Base-by-base conservation (phyloP, 2,888 invertebrate genomes). In the Spilarctia lutea region DNA sequence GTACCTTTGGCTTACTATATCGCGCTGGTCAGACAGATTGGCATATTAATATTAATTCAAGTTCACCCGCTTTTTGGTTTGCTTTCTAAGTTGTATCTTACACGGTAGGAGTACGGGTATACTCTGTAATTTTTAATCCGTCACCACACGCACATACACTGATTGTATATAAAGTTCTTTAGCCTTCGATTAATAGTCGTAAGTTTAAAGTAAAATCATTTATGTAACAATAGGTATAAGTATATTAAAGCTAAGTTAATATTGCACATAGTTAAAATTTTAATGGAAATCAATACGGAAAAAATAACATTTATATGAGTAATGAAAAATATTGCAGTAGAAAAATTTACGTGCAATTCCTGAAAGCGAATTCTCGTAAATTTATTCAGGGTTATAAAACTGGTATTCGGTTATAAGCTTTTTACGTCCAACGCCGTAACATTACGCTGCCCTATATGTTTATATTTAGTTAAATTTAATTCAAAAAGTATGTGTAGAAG, bases 341-440 rank as follows among this genome's bases (percentile, higher is more conserved):
- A 87, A 82, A 88, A 91, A 86, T 94, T 93, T 92, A 94, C 91
- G 91, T 89, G 89, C 92, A 91, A 90, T 92, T 89, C 89, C 88
- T 91, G 90, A 89, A 91, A 93, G 92, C 91, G 91, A 87, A 90
- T 89, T 89, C 89, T 88, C 92, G 92, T 94, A 94, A 94, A 94
- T 93, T 92, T 92, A 94, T 94, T 92, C 92, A 82, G 78, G 84
- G 87, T 89, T 85, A 90, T 95, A 95, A 95, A 94, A 94, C 90
- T 90, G 90, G 91, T 90, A 91, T 92, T 92, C 89, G 89, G 92
- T 92, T 92, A 91, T 93, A 91, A 88, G 90, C 90, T 91, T 93
- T 91, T 92, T 93, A 92, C 91, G 91, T 88, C 89, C 84, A 83
- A 83, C 87, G 87, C 80, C 90, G 89, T 91, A 90, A 91, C 90